These are phyloP conservation scores for Phyllotreta cruciferae DNA, from an alignment of 2,888 invertebrate species.

Conservation along the genomic window DNA sequence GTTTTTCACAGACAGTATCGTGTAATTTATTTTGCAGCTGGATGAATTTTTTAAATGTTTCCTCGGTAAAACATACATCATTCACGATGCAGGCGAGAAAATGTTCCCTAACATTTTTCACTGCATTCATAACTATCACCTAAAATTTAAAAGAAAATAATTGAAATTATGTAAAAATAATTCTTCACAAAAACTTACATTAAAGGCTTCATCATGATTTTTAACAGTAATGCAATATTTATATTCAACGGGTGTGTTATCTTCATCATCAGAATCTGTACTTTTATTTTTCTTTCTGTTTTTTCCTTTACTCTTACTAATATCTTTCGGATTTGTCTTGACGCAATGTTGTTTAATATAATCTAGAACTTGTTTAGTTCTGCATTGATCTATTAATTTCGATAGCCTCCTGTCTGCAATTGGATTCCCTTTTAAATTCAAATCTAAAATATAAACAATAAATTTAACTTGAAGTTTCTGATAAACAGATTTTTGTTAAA, in stretches of 20 bases:
- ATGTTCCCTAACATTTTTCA: slow-evolving; percentile 70
- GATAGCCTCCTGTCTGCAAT: slow-evolving; percentile 74
- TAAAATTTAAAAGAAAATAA: slow-evolving; percentile 32
- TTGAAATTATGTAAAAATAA: not conserved
- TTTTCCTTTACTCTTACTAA: slow-evolving; percentile 48
- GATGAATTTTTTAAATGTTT: slow-evolving; percentile 74
- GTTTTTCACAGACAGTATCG: slow-evolving; percentile 77
- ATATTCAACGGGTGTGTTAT: slow-evolving; percentile 40
- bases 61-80: slow-evolving; percentile 68
- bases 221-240: slow-evolving; percentile 56
- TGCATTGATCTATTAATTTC: slow-evolving; percentile 78
- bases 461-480: not conserved
- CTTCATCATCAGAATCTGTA: slow-evolving; percentile 47
- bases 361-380: slow-evolving; percentile 77
- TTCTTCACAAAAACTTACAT: slow-evolving; percentile 28
- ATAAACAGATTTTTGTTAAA: not conserved
- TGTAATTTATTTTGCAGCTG: slow-evolving; percentile 80
- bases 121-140: slow-evolving; percentile 53
- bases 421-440: slow-evolving; percentile 77
- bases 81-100: slow-evolving; percentile 77
- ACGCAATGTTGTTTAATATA: slow-evolving; percentile 75
- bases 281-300: slow-evolving; percentile 54
- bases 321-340: slow-evolving; percentile 47
- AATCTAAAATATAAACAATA: slow-evolving; percentile 62
- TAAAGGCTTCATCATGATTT: slow-evolving; percentile 43